Evolutionary conservation across 2,113 vertebrate genomes (phyloP).

Genomic region (zebrafish (Danio rerio)): DNA sequence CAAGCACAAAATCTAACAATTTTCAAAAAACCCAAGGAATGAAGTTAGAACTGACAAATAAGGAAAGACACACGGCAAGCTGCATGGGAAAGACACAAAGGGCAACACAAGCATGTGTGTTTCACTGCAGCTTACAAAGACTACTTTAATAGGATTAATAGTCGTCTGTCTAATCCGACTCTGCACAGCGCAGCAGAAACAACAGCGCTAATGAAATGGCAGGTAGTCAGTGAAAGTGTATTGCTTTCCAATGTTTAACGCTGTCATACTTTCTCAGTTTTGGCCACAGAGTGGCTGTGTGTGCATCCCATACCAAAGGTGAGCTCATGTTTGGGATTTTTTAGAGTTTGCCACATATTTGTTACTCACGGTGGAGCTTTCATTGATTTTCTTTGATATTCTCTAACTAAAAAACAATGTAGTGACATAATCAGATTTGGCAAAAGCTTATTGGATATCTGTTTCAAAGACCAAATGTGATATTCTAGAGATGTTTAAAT

Average conservation of each 20-base stretch:
- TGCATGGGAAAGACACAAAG: conserved; percentile 38
- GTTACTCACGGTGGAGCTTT: neutral
- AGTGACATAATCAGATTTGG: conserved; percentile 34
- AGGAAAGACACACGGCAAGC: conserved; percentile 24
- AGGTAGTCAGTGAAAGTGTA: conserved; percentile 53
- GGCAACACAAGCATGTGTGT: conserved; percentile 58
- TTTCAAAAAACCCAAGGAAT: conserved; percentile 4
- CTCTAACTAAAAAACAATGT: conserved; percentile 6
- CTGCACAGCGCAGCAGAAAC: conserved; percentile 76
- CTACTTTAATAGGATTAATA: conserved; percentile 81
- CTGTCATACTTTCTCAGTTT: conserved; percentile 57
- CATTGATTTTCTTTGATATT: neutral
- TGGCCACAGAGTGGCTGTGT: conserved; percentile 73
- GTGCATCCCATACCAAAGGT: conserved; percentile 35
- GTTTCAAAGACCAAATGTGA: conserved; percentile 39
- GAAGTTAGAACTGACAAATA: conserved; percentile 6
- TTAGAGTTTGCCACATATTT: neutral
- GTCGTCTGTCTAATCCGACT: conserved; percentile 74
- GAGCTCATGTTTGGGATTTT: neutral
- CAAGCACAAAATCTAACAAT: conserved; percentile 69
- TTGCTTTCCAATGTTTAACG: conserved; percentile 51
- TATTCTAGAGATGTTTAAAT: conserved; percentile 17
- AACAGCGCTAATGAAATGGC: conserved; percentile 75
- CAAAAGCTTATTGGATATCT: conserved; percentile 34
- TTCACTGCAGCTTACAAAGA: conserved; percentile 71